Percentiles rank a stretch among this genome's conserved stretches.
These are phyloP conservation scores for Donacobius atricapilla DNA, from an alignment of 2,113 vertebrate species.

Conservation along the genomic window DNA sequence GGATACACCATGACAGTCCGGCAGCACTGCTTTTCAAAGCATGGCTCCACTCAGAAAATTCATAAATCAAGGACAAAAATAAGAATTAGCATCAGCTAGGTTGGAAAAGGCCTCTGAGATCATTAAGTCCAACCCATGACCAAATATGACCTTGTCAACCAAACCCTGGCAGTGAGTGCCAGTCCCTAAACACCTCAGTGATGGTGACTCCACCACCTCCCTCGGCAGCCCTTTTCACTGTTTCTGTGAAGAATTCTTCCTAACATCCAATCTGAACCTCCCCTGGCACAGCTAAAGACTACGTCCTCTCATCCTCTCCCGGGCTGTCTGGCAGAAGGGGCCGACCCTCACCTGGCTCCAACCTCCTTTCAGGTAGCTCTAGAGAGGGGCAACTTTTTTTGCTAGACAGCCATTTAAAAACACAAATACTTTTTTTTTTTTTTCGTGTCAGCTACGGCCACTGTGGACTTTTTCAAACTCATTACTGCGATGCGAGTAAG, in stretches of 20 bases:
- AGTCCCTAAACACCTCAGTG: neutral
- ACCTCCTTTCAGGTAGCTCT: neutral
- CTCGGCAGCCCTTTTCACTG: neutral
- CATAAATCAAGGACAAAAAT: neutral
- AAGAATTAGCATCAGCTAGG: neutral
- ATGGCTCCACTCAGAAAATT: neutral
- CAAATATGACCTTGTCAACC: fast-evolving
- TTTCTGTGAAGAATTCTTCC: neutral
- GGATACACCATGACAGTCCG: fast-evolving
- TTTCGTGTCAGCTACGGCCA: neutral
- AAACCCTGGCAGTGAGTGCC: neutral
- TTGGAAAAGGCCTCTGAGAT: neutral
- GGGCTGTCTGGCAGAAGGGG: neutral
- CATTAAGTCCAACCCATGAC: neutral
- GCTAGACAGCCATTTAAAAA: neutral
- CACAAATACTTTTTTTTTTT: fast-evolving
- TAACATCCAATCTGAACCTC: neutral
- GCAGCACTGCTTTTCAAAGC: neutral
- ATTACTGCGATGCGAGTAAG: fast-evolving
- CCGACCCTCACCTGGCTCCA: neutral
- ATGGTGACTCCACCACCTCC: neutral
- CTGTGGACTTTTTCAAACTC: neutral
- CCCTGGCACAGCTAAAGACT: too few species aligned
- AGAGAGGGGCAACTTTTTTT: neutral
- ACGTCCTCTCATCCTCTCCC: neutral